Conservation (phyloP, 2,797 vertebrate species). For the Pangasius mekongensis region DNA sequence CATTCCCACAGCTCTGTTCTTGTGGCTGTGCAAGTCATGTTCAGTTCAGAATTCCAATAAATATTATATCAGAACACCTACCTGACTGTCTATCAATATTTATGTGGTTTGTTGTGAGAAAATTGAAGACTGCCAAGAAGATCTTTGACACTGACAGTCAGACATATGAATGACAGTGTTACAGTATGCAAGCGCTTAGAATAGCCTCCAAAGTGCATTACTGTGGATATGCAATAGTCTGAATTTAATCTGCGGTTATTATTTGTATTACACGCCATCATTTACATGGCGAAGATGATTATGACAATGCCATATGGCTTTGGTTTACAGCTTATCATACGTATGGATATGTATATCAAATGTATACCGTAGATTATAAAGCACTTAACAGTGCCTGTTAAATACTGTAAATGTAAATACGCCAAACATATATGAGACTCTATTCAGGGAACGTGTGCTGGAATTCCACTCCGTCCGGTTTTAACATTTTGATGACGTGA, state of each 20-base stretch:
- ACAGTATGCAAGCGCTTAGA: neutral
- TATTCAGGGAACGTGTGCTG: neutral
- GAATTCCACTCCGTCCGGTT: neutral
- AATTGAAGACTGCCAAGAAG: slow-evolving; percentile 33
- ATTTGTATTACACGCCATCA: neutral
- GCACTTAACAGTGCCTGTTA: neutral
- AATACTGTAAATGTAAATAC: neutral
- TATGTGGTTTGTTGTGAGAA: slow-evolving; percentile 36
- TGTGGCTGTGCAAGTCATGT: slow-evolving; percentile 8
- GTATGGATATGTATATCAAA: neutral
- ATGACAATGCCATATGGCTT: neutral
- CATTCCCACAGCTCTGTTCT: slow-evolving; percentile 8
- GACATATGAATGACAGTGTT: slow-evolving; percentile 20
- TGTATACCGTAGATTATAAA: neutral
- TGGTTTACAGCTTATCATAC: neutral
- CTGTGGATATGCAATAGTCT: neutral
- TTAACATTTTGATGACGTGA: neutral
- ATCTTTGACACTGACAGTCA: neutral
- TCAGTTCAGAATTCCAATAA: slow-evolving; percentile 22
- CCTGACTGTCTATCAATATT: slow-evolving; percentile 54
- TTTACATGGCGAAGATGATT: neutral
- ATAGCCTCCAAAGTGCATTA: neutral
- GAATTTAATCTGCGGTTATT: neutral
- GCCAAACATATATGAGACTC: neutral
- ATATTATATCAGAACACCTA: slow-evolving; percentile 35